A percentile compares a stretch with the other conserved stretches of the same genome.
Evolutionary conservation across 1,140 invertebrate genomes (phyloP).

Genomic region (Drosophila serrata): DNA sequence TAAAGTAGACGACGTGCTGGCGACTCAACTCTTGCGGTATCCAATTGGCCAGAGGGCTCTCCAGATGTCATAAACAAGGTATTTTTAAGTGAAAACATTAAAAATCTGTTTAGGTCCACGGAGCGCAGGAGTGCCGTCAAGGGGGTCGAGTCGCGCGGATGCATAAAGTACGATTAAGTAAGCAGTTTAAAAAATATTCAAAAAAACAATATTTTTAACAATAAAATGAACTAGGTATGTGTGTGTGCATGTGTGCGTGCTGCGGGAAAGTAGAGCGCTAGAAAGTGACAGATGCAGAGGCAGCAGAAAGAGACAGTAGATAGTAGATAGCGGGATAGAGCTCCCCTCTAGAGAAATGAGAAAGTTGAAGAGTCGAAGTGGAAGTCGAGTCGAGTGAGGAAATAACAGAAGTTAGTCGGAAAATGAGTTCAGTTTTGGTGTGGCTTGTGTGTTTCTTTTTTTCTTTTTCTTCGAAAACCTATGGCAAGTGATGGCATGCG

Average conservation of each 20-base stretch:
- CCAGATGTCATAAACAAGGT: constrained; percentile 66
- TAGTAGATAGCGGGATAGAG: constrained; percentile 49
- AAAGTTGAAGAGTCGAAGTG: constrained; percentile 76
- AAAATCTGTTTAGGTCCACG: constrained; percentile 73
- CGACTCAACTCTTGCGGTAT: constrained; percentile 56
- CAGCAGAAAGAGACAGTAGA: constrained; percentile 41
- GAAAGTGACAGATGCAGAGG: constrained; percentile 73
- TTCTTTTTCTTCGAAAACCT: constrained; percentile 62
- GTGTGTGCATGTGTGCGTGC: constrained; percentile 21
- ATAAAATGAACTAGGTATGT: constrained; percentile 73
- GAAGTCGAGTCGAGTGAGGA: constrained; percentile 56
- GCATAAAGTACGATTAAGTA: constrained; percentile 43
- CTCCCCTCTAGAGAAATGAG: constrained; percentile 63
- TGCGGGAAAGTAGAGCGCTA: constrained; percentile 70
- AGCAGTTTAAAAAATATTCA: constrained; percentile 50
- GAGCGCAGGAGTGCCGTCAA: constrained; percentile 40
- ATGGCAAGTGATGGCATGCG: constrained; percentile 85
- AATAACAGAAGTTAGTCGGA: constrained; percentile 51
- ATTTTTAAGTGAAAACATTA: constrained; percentile 72
- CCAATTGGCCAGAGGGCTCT: constrained; percentile 45
- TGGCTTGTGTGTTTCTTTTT: constrained; percentile 31
- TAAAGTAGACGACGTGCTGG: constrained; percentile 68
- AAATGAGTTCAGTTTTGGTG: constrained; percentile 75
- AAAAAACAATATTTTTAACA: constrained; percentile 59
- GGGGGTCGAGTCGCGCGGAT: constrained; percentile 58